These are phyloP conservation scores for Drosophila nr. fundita DNA, from an alignment of 2,888 invertebrate genomes.

Conservation along the genomic window DNA sequence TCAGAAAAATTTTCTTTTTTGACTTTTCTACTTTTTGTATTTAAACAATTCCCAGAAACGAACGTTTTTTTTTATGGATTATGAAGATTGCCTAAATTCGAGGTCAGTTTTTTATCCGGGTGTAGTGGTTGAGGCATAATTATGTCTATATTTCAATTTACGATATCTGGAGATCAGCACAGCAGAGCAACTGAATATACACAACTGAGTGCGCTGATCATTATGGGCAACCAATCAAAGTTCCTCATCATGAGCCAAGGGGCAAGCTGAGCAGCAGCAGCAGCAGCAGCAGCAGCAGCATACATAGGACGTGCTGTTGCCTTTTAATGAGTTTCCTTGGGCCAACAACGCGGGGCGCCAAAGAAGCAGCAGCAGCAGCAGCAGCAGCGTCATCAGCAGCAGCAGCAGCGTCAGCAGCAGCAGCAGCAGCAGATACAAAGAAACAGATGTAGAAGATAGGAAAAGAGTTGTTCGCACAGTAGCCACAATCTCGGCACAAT, in stretches of 20 bases:
- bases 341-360: constrained; percentile 44
- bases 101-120: neutral
- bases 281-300: constrained; percentile 1
- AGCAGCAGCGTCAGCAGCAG: neutral
- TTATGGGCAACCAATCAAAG: constrained; percentile 33
- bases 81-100: neutral
- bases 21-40: neutral
- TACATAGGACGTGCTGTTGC: constrained; percentile 41
- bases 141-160: constrained; percentile 19
- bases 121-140: constrained; percentile 2
- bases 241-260: constrained; percentile 18
- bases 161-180: constrained; percentile 11
- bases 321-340: constrained; percentile 74
- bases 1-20: neutral
- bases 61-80: neutral
- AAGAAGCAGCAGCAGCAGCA: constrained; percentile 11
- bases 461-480: constrained; percentile 58
- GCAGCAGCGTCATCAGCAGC: neutral
- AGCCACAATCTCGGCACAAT: constrained; percentile 71
- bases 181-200: constrained; percentile 2
- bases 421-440: constrained; percentile 17
- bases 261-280: constrained; percentile 1
- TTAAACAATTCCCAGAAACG: neutral
- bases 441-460: constrained; percentile 54
- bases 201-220: constrained; percentile 12